Conservation (phyloP, 2,888 invertebrate species). For the Erebia palarica region DNA sequence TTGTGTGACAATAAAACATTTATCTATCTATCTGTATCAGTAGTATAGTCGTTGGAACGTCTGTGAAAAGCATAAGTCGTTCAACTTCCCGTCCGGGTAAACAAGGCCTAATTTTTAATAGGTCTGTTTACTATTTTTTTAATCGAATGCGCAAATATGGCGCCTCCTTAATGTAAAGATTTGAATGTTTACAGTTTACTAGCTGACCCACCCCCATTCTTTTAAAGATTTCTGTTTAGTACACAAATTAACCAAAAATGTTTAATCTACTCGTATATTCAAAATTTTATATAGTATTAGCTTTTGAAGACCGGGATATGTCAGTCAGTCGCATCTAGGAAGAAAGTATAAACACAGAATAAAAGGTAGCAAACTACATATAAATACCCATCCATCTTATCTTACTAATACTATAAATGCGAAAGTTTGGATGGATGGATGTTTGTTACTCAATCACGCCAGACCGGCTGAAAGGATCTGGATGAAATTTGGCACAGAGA, state of each 20-base stretch:
- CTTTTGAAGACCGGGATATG: not conserved
- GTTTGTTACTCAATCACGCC: too few species aligned
- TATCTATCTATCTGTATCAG: not conserved
- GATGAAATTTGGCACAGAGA: too few species aligned
- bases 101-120: slow-evolving; percentile 6
- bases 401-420: too few species aligned
- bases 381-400: too few species aligned
- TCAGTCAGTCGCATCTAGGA: not conserved
- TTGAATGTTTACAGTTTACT: not conserved
- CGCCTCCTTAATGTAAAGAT: slow-evolving; percentile 3
- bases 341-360: too few species aligned
- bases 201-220: not conserved
- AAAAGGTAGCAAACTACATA: too few species aligned
- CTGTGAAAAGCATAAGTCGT: not conserved
- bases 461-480: too few species aligned
- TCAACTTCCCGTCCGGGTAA: not conserved
- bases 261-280: not conserved
- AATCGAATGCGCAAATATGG: slow-evolving; percentile 4
- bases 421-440: too few species aligned
- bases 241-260: too few species aligned
- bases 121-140: slow-evolving; percentile 1
- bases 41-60: not conserved
- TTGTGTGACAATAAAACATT: too few species aligned
- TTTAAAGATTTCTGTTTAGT: too few species aligned
- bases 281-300: not conserved